These are phyloP conservation scores for Eurois occulta DNA, from an alignment of 2,888 invertebrate species.

Conservation along the genomic window DNA sequence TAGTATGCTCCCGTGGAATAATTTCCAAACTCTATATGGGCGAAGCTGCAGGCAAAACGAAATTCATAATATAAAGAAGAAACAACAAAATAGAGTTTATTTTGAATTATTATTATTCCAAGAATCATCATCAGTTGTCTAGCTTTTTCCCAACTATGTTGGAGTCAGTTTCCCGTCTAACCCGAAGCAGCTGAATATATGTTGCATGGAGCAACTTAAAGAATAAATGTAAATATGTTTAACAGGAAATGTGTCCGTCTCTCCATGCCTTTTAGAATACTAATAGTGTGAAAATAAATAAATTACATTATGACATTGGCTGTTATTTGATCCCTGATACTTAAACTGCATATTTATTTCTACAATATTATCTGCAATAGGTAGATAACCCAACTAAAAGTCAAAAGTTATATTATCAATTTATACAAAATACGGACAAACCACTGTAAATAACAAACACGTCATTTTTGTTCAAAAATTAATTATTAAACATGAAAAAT, in stretches of 20 bases:
- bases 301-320: background rate
- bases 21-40: background rate
- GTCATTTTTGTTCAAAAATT: slow-evolving; percentile 18
- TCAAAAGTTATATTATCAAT: slow-evolving; percentile 24
- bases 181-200: too few species aligned
- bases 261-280: slow-evolving; percentile 28
- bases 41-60: background rate
- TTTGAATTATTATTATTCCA: background rate
- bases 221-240: background rate
- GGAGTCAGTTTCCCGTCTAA: too few species aligned
- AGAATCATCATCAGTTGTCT: too few species aligned
- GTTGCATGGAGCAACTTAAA: too few species aligned
- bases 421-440: slow-evolving; percentile 1
- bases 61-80: background rate
- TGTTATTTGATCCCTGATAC: background rate
- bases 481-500: slow-evolving; percentile 3
- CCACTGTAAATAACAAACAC: background rate
- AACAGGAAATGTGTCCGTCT: slow-evolving; percentile 9
- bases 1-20: background rate
- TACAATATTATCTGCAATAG: slow-evolving; percentile 7
- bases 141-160: too few species aligned
- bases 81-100: background rate
- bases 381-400: background rate
- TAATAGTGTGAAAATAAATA: slow-evolving; percentile 15
- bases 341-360: background rate